Evolutionary conservation across 1,140 invertebrate species (phyloP).

Genomic region (Drosophila bifasciata): DNA sequence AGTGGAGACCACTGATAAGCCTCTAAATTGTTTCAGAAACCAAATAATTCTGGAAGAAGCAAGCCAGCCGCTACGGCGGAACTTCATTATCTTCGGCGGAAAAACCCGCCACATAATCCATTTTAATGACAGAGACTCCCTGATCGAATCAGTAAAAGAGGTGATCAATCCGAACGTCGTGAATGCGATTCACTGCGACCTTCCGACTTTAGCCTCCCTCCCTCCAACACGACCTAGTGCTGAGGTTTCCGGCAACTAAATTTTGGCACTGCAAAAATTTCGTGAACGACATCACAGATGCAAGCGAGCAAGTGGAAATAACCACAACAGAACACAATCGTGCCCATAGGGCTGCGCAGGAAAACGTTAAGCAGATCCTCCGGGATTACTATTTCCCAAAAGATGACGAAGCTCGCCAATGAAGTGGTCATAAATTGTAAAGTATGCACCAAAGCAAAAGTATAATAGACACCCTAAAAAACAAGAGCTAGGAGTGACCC

Average conservation of each 20-base stretch:
- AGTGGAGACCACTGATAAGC: constrained; percentile 16
- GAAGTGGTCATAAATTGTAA: constrained; percentile 33
- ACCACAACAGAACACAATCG: constrained; percentile 10
- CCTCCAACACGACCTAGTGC: constrained; percentile 15
- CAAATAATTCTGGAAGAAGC: constrained; percentile 31
- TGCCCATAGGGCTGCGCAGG: constrained; percentile 29
- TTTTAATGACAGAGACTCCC: constrained; percentile 3
- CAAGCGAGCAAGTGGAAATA: constrained; percentile 21
- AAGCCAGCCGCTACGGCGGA: background rate
- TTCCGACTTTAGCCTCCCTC: constrained; percentile 15
- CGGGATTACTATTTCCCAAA: constrained; percentile 43
- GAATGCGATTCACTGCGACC: constrained; percentile 16
- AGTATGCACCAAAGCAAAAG: constrained; percentile 33
- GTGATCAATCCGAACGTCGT: constrained; percentile 9
- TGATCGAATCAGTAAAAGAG: constrained; percentile 5
- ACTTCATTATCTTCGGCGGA: constrained; percentile 8
- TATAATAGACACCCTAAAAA: constrained; percentile 43
- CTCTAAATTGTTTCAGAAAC: constrained; percentile 27
- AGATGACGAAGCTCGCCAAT: constrained; percentile 28
- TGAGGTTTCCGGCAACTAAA: constrained; percentile 13
- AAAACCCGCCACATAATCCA: constrained; percentile 14
- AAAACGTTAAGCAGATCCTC: constrained; percentile 34
- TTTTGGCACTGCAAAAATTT: constrained; percentile 17
- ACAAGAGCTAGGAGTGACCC: constrained; percentile 30
- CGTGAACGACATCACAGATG: constrained; percentile 6